Evolutionary conservation across 2,797 vertebrate genomes (phyloP).

Genomic region (Tolypeutes matacus): DNA sequence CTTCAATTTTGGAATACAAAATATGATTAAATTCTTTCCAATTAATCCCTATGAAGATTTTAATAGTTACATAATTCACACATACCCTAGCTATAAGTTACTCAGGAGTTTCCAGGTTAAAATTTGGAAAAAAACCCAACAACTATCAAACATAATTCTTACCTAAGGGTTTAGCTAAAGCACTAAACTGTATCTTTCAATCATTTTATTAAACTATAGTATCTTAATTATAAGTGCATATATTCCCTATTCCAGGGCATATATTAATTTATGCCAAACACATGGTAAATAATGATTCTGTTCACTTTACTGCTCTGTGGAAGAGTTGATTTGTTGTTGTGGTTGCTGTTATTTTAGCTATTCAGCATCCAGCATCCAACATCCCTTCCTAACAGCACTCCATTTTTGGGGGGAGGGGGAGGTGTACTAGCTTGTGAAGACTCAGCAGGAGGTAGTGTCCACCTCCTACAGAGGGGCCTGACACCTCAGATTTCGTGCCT

Average conservation of each 20-base stretch:
- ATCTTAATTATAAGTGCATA: slow-evolving; percentile 47
- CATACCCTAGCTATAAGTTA: neutral
- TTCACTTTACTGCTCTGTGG: neutral
- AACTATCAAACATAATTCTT: neutral
- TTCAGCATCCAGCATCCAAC: neutral
- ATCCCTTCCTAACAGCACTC: neutral
- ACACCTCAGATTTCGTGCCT: neutral
- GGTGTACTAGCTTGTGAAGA: neutral
- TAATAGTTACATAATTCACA: slow-evolving; percentile 17
- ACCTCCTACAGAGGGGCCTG: neutral
- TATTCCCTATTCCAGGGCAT: neutral
- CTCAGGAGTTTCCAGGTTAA: neutral
- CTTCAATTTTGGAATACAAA: neutral
- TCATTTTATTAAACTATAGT: neutral
- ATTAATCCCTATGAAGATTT: slow-evolving; percentile 13
- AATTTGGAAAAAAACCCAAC: neutral
- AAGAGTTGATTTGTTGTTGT: neutral
- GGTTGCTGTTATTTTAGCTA: neutral
- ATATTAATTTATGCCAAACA: slow-evolving; percentile 3
- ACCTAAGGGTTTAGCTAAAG: neutral
- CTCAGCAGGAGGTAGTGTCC: neutral
- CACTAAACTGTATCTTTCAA: slow-evolving; percentile 7
- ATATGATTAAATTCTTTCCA: neutral
- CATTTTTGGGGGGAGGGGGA: neutral
- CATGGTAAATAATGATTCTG: neutral